Evolutionary conservation across 2,797 vertebrate genomes (phyloP).

Genomic region (Danio kyathit): DNA sequence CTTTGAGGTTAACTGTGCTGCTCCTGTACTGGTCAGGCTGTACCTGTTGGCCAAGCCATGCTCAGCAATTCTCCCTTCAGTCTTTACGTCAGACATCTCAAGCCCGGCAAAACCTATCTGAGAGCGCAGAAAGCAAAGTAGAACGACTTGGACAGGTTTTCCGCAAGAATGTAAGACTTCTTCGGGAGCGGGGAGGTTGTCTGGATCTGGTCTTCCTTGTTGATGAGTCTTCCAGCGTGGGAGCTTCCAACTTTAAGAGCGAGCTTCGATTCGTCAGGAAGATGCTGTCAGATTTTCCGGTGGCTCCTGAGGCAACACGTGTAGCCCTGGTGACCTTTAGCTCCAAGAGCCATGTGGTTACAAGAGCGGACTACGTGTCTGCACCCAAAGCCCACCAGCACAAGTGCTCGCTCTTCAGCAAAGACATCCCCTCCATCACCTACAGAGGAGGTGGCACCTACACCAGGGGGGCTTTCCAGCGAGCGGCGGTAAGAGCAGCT

Average conservation of each 20-base stretch:
- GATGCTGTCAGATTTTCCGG: slow-evolving; percentile 96
- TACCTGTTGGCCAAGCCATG: slow-evolving; percentile 67
- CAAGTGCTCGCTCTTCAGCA: slow-evolving; percentile 94
- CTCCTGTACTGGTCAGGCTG: slow-evolving; percentile 25
- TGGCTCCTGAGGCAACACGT: slow-evolving; percentile 90
- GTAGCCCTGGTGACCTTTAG: slow-evolving; percentile 96
- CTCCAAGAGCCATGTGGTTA: slow-evolving; percentile 93
- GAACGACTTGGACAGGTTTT: slow-evolving; percentile 91
- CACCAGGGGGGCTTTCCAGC: slow-evolving; percentile 97
- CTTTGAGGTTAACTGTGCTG: slow-evolving; percentile 39
- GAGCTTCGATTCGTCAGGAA: slow-evolving; percentile 95
- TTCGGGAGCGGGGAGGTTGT: slow-evolving; percentile 86
- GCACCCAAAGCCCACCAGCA: slow-evolving; percentile 89
- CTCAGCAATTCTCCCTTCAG: slow-evolving; percentile 62
- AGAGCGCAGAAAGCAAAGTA: slow-evolving; percentile 86
- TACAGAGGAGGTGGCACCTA: slow-evolving; percentile 97
- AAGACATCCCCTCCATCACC: slow-evolving; percentile 93
- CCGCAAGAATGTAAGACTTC: slow-evolving; percentile 87
- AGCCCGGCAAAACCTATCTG: slow-evolving; percentile 72
- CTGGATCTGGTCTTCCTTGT: slow-evolving; percentile 96
- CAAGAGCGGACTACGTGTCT: slow-evolving; percentile 94
- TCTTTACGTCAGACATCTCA: slow-evolving; percentile 42
- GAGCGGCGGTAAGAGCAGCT: slow-evolving; percentile 88
- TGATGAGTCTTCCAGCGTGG: slow-evolving; percentile 98
- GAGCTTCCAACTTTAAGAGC: slow-evolving; percentile 90